These are phyloP conservation scores for Prosopocoilus inquinatus DNA, from an alignment of 2,888 invertebrate species.

Conservation along the genomic window DNA sequence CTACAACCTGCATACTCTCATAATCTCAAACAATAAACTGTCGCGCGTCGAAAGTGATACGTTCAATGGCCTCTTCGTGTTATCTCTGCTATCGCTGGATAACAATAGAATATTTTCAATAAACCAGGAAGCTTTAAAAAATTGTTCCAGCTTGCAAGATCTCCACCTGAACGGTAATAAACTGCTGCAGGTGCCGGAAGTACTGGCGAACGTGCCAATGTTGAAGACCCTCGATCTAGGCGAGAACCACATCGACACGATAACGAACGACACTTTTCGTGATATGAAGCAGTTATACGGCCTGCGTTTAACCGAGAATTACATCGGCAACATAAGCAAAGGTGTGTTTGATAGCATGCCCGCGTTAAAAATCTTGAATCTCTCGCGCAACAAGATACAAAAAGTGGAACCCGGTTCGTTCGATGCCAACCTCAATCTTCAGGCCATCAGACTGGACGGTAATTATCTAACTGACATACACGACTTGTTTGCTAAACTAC, in stretches of 20 bases:
- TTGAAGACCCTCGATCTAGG: constrained; percentile 80
- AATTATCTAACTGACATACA: constrained; percentile 78
- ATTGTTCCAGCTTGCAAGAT: constrained; percentile 78
- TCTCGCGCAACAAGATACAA: constrained; percentile 80
- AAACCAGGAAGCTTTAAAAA: constrained; percentile 72
- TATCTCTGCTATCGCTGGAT: constrained; percentile 75
- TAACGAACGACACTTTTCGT: constrained; percentile 78
- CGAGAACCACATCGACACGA: constrained; percentile 77
- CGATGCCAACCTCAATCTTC: constrained; percentile 72
- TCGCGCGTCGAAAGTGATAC: constrained; percentile 73
- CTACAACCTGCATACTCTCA: constrained; percentile 76
- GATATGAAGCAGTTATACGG: constrained; percentile 78
- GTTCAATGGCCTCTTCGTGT: constrained; percentile 72
- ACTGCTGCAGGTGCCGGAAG: constrained; percentile 71
- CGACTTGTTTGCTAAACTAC: constrained; percentile 75
- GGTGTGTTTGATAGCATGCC: constrained; percentile 77
- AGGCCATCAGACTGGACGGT: constrained; percentile 78
- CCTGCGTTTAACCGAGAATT: constrained; percentile 80
- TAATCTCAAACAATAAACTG: constrained; percentile 77
- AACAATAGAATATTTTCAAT: constrained; percentile 75
- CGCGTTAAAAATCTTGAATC: constrained; percentile 76
- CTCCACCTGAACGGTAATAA: constrained; percentile 81
- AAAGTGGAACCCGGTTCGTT: constrained; percentile 76
- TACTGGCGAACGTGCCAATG: constrained; percentile 70
- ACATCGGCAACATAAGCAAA: constrained; percentile 75